Conservation (phyloP, 2,113 vertebrate species). For the Pristiophorus japonicus region DNA sequence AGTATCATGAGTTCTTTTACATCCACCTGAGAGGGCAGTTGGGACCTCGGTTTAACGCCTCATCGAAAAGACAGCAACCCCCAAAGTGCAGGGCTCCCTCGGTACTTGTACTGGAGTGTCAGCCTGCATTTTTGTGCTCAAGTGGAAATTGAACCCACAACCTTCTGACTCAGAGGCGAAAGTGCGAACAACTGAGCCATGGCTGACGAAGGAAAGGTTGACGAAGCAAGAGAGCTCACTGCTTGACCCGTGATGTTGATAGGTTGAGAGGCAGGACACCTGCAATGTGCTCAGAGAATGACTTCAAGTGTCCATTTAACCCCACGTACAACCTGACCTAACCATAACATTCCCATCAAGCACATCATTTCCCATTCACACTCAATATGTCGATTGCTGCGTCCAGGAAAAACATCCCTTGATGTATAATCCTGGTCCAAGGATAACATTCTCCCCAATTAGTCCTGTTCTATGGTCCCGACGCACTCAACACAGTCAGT, state of each 20-base stretch:
- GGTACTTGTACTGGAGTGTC: not conserved
- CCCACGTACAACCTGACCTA: constrained; percentile 10
- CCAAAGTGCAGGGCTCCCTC: not conserved
- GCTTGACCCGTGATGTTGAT: not conserved
- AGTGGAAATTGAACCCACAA: not conserved
- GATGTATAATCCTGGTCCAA: constrained; percentile 18
- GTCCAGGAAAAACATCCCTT: constrained; percentile 28
- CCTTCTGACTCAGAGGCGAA: not conserved
- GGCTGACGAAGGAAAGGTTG: not conserved
- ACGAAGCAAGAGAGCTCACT: not conserved
- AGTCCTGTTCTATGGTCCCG: constrained; percentile 13
- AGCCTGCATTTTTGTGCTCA: not conserved
- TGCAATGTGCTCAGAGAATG: constrained; percentile 20
- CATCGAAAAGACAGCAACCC: not conserved
- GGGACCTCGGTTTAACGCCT: not conserved
- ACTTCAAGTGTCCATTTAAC: constrained; percentile 8
- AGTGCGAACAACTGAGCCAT: not conserved
- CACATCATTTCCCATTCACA: constrained; percentile 30
- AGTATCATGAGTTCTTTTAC: not conserved
- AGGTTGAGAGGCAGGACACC: not conserved
- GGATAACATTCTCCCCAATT: constrained; percentile 32
- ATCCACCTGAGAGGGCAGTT: not conserved
- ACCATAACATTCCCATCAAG: constrained; percentile 22
- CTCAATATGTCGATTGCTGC: not conserved
- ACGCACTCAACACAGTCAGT: not conserved